phyloP scores from a whole-genome alignment of 2,113 vertebrate genomes.

The Sigmodon hispidus region DNA sequence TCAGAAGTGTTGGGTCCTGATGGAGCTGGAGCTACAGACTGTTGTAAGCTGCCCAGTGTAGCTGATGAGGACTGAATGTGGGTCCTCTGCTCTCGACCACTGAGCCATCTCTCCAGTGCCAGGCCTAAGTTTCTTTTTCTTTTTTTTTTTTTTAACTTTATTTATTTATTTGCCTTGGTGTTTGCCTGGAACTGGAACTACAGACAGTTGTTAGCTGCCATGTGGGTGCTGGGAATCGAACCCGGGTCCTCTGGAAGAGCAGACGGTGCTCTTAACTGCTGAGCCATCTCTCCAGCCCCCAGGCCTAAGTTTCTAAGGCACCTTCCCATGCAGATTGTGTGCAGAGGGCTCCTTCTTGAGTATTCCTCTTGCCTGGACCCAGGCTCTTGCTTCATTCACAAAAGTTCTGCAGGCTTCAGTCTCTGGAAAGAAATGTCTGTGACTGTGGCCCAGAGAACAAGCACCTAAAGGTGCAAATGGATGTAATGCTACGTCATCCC shows the following conservation, averaged over 20 bases:
- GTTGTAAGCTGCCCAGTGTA: not conserved
- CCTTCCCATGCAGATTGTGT: not conserved
- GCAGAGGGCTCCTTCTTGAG: not conserved
- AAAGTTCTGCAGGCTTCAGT: not conserved
- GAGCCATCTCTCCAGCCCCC: not conserved
- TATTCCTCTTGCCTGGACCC: not conserved
- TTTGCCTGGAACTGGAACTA: too few species aligned
- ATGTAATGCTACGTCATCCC: not conserved
- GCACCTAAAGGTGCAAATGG: not conserved
- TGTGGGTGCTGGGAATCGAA: not conserved
- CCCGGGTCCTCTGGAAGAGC: not conserved
- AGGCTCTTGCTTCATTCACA: not conserved
- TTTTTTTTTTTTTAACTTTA: too few species aligned
- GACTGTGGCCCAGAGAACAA: not conserved
- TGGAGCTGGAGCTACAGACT: too few species aligned
- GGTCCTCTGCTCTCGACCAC: not conserved
- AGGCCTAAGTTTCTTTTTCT: not conserved
- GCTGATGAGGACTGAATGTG: not conserved
- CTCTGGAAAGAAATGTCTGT: not conserved
- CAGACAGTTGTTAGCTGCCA: not conserved
- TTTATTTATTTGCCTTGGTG: too few species aligned
- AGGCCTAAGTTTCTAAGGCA: not conserved
- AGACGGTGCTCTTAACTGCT: too few species aligned
- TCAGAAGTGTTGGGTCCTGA: not conserved
- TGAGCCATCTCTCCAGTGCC: not conserved